phyloP scores from a whole-genome alignment of 2,113 vertebrate species.

The Abramis brama region DNA sequence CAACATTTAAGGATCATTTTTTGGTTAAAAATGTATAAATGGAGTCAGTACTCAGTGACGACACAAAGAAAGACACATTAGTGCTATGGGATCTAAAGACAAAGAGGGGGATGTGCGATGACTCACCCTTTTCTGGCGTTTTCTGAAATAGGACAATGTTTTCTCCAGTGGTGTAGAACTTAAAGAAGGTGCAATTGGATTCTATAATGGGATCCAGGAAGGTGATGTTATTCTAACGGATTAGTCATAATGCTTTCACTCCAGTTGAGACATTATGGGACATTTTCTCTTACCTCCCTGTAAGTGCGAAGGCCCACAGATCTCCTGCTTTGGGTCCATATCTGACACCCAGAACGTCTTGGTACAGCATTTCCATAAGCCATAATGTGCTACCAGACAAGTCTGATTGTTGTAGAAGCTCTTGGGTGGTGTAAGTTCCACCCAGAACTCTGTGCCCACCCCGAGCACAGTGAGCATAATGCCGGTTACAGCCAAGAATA shows the following conservation, averaged over 20 bases:
- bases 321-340: conserved; percentile 77
- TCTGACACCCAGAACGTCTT: conserved; percentile 84
- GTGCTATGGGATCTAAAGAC: not conserved
- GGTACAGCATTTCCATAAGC: conserved; percentile 87
- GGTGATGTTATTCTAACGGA: conserved; percentile 6
- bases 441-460: conserved; percentile 91
- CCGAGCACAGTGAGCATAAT: conserved; percentile 83
- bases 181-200: conserved; percentile 89
- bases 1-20: not conserved
- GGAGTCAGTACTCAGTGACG: conserved; percentile 16
- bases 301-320: conserved; percentile 84
- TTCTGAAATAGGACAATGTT: conserved; percentile 83
- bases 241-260: not conserved
- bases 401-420: conserved; percentile 80
- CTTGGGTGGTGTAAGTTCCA: conserved; percentile 82
- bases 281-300: conserved; percentile 79
- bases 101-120: conserved; percentile 23
- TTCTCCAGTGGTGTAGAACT: conserved; percentile 88
- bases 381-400: conserved; percentile 81
- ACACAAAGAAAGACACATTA: not conserved
- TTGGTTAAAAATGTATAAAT: not conserved
- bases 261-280: not conserved
- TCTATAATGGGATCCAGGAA: conserved; percentile 67
- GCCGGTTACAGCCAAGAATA: conserved; percentile 81
- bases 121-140: conserved; percentile 85